A percentile compares a stretch with the other conserved stretches of the same genome.
Conservation (phyloP, 2,113 vertebrate species). For the Piaya cayana region DNA sequence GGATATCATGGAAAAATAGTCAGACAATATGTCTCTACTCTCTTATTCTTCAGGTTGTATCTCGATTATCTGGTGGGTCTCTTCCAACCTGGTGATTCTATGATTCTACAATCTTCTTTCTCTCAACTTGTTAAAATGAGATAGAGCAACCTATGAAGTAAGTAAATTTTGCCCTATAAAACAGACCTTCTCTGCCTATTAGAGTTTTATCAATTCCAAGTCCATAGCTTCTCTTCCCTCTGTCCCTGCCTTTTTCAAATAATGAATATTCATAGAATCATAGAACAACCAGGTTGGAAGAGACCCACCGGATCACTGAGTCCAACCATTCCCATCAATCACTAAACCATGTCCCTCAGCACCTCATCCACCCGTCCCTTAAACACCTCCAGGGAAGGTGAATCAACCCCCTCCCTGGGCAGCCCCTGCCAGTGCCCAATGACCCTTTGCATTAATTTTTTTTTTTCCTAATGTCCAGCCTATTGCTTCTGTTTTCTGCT, state of each 20-base stretch:
- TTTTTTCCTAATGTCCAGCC: too few species aligned
- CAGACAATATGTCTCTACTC: not conserved
- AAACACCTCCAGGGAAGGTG: too few species aligned
- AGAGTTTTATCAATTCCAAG: not conserved
- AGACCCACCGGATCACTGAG: too few species aligned
- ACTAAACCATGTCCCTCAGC: not conserved
- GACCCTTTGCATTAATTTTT: too few species aligned
- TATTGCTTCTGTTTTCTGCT: too few species aligned
- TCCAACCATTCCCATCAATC: not conserved
- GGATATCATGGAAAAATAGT: not conserved
- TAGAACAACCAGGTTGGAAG: too few species aligned
- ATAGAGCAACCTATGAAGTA: not conserved
- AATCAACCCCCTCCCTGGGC: too few species aligned
- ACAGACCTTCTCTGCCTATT: not conserved
- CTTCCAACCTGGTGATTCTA: too few species aligned
- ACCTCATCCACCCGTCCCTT: too few species aligned
- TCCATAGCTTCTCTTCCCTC: not conserved
- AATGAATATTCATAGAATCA: not conserved
- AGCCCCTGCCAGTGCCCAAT: too few species aligned
- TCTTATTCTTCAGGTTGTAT: not conserved
- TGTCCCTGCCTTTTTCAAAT: not conserved
- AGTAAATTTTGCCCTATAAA: not conserved
- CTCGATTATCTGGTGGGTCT: too few species aligned
- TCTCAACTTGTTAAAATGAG: not conserved
- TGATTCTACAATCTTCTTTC: too few species aligned